A percentile compares a stretch with the other conserved stretches of the same genome.
These are phyloP conservation scores for Cryptoleucopteryx plumbea DNA, from an alignment of 2,113 vertebrate species.

Conservation along the genomic window DNA sequence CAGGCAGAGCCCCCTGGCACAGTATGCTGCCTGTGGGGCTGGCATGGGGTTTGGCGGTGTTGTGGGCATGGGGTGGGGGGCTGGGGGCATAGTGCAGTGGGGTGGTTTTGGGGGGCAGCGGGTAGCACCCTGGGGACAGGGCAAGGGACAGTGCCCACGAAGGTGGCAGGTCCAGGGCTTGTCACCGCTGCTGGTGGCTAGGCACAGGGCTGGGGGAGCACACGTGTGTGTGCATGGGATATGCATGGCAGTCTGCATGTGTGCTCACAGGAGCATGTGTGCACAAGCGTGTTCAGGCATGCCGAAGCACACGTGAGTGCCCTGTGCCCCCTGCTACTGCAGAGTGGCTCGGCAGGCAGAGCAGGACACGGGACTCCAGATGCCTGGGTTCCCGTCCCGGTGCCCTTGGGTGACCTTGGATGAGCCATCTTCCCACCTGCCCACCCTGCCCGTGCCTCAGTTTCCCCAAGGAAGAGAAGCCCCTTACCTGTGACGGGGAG, in stretches of 20 bases:
- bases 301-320: rapidly evolving
- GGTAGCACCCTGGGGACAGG: not conserved
- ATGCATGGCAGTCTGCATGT: not conserved
- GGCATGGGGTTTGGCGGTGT: rapidly evolving
- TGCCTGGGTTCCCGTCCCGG: rapidly evolving
- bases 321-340: rapidly evolving
- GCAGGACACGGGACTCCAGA: rapidly evolving
- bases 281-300: rapidly evolving
- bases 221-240: rapidly evolving
- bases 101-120: not conserved
- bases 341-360: not conserved
- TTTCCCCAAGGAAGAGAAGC: not conserved
- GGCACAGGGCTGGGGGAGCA: not conserved
- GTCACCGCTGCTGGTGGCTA: rapidly evolving
- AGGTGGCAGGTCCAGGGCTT: not conserved
- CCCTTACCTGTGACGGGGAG: slow-evolving; percentile 19
- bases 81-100: rapidly evolving
- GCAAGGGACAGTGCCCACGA: not conserved
- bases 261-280: not conserved
- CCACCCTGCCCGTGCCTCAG: not conserved
- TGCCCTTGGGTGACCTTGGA: not conserved
- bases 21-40: not conserved
- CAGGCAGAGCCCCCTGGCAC: not conserved
- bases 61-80: not conserved
- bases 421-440: not conserved